phyloP scores from a whole-genome alignment of 2,113 vertebrate genomes.

The Vanacampus margaritifer region DNA sequence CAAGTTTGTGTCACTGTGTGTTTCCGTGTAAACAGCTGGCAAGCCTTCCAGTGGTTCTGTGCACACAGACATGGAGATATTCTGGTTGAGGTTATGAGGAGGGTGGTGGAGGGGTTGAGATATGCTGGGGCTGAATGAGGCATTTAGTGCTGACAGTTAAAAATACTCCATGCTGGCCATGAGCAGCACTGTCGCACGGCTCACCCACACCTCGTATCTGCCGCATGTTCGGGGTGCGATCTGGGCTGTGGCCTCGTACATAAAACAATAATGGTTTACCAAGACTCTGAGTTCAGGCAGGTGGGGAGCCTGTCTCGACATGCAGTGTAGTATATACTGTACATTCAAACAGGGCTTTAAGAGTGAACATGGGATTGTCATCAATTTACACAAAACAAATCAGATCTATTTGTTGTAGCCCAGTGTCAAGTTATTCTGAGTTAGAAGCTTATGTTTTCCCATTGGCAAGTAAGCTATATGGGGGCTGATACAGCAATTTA shows the following conservation, averaged over 20 bases:
- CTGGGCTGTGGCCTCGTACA: conserved; percentile 50
- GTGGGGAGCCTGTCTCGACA: conserved; percentile 50
- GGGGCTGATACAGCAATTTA: conserved; percentile 61
- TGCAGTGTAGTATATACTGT: conserved; percentile 44
- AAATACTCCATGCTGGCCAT: conserved; percentile 53
- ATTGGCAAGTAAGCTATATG: conserved; percentile 34
- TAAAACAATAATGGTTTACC: conserved; percentile 71
- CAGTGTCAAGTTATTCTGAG: conserved; percentile 4
- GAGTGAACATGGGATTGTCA: conserved; percentile 12
- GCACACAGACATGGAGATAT: conserved; percentile 69
- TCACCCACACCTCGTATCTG: conserved; percentile 27
- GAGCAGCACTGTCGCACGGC: conserved; percentile 30
- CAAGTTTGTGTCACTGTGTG: conserved; percentile 24
- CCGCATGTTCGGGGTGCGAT: conserved; percentile 51
- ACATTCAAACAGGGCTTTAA: conserved; percentile 40
- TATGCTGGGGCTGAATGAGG: conserved; percentile 62
- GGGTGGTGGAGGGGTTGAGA: conserved; percentile 45
- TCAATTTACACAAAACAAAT: conserved; percentile 10
- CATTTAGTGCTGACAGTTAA: conserved; percentile 73
- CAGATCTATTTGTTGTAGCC: not conserved
- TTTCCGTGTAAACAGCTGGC: conserved; percentile 67
- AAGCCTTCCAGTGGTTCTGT: conserved; percentile 58
- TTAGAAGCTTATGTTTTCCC: conserved; percentile 20
- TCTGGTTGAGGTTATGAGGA: conserved; percentile 66
- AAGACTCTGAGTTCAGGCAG: conserved; percentile 52